Evolutionary conservation across 2,113 vertebrate genomes (phyloP), one percentile per base, ranked within the genome.

Genomic region (Dipodomys ordii): DNA sequence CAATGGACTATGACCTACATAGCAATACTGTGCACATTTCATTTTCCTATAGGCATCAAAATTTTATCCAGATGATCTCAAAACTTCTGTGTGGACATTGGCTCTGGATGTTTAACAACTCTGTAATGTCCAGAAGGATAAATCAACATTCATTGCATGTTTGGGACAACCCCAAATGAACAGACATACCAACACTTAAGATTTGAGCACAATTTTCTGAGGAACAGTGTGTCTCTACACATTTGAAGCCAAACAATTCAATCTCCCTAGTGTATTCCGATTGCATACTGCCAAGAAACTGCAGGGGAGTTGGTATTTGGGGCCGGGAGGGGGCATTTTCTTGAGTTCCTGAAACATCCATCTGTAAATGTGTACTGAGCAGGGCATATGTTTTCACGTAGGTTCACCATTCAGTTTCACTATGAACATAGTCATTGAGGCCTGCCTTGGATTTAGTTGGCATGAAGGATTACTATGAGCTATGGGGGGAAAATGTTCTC

Each of bases 131-230:
- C 35, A 87, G 46, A 73, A 94, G 30, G 60, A 87, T 71, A 85
- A 89, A 84, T 68, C 25, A 67, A 53, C 65, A 74, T 82, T 67
- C 32, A 44, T 9, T 28, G 71, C 44, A 7, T 18, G 23, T 49
- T 28, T 28, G 57, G 62, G 68, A 73, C 23, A 74, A 18, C 22
- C 39, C 44, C 23, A 62, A 46, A 39, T 46, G 65, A 84, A 64
- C 62, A 91, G 81, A 73, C 69, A 87, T 62, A 80, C 79, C 39
- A n/a, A 73, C 35, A 79, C 57, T 67, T 46, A 72, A 57, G 91
- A 60, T 46, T 44, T 79, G 23, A 80, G 65, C 44, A 65, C 6
- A 44, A 49, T 84, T 92, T 90, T 95, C 95, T 94, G 23, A 3
- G 2, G 2, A 11, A 89, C 57, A 77, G 92, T 3, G 16, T 89